Conservation (phyloP, 2,797 vertebrate genomes). For the Gouania willdenowi region DNA sequence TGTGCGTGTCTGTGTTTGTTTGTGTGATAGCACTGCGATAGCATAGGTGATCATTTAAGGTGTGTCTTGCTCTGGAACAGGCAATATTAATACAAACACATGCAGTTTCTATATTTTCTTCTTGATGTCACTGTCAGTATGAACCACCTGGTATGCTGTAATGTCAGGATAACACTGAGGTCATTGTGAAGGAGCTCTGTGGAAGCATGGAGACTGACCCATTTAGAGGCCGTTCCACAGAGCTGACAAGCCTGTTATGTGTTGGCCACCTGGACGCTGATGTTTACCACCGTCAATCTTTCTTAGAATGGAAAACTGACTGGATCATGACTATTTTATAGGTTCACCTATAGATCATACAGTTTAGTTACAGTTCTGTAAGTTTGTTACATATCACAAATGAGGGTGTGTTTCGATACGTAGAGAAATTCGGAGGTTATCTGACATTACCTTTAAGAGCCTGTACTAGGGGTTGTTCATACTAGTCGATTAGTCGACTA, state of each 20-base stretch:
- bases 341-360: slow-evolving; percentile 26
- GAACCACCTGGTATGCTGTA: slow-evolving; percentile 75
- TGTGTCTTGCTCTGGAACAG: too few relatives aligned
- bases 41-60: too few relatives aligned
- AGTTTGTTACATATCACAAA: too few relatives aligned
- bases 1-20: too few relatives aligned
- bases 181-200: slow-evolving; percentile 73
- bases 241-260: slow-evolving; percentile 74
- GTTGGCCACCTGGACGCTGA: slow-evolving; percentile 65
- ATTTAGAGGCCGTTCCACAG: slow-evolving; percentile 64
- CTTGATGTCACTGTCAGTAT: slow-evolving; percentile 54
- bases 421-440: slow-evolving; percentile 37
- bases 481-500: too few relatives aligned
- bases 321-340: slow-evolving; percentile 37
- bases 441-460: too few relatives aligned
- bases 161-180: slow-evolving; percentile 74
- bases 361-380: background rate
- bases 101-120: slow-evolving; percentile 52
- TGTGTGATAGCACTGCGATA: too few relatives aligned
- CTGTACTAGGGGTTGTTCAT: too few relatives aligned
- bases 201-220: slow-evolving; percentile 75
- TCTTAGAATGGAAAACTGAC: slow-evolving; percentile 22
- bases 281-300: slow-evolving; percentile 19
- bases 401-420: slow-evolving; percentile 24
- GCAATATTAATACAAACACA: too few relatives aligned